Base-by-base conservation (phyloP, 2,888 invertebrate genomes). In the Cataglyphis altisquamis region DNA sequence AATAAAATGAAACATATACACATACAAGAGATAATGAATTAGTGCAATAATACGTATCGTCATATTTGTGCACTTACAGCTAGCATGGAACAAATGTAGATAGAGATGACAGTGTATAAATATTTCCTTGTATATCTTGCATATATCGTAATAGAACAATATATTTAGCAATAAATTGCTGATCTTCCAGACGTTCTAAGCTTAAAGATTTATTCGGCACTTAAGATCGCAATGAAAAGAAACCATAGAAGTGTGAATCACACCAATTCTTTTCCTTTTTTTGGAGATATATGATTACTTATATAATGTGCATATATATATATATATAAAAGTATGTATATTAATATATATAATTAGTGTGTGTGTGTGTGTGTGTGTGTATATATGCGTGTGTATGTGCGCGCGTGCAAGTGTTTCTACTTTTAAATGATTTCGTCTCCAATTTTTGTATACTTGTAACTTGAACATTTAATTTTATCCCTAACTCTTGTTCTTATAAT, bases 1-100 rank as follows among this genome's bases (percentile, higher is more conserved):
- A 72, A 45, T 85, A 36, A 78, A 84, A 66, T 73, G 32, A 74
- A 73, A 36, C 64, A 57, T 68, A n/a, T n/a, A 41, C 12, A 48
- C n/a, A 48, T n/a, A 48, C 6, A n/a, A 48, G 48, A 83, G 21
- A 84, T 52, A 68, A 60, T 72, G 75, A 72, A 75, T 21, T 25
- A 41, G 29, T 41, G 63, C 29, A 25, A 74, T 63, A 66, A 73
- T 81, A 74, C 6, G 10, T 48, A 48, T 68, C 60, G 18, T 64
- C 12, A 21, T 84, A 63, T 18, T 45, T 52, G 57, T 63, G 67
- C 78, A 70, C 55, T 83, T 80, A 70, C 64, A 70, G 8, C 21
- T 80, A 68, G 8, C 18, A n/a, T 48, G 10, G 25, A 64, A 52
- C 25, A 62, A 67, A 66, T 62, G 55, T 25, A 57, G 32, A 83